Evolutionary conservation across 92 coral and sea anemone species (phyloP), one percentile per base, ranked within the genome.

Genomic region (Porites evermanni): DNA sequence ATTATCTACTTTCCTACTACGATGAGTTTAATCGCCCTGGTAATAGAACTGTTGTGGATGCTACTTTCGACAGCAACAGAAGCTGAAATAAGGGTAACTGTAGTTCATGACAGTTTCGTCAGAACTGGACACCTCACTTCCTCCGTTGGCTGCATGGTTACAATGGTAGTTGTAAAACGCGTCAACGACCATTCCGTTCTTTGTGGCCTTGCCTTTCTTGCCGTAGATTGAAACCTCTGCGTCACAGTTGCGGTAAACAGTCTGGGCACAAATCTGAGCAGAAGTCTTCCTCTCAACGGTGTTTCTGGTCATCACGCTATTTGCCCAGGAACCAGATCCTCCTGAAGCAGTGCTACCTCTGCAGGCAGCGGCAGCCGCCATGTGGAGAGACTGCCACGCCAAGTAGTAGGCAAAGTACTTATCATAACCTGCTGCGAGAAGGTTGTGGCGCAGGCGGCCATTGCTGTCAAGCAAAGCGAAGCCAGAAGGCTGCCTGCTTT

Each of bases 281-380:
- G 83, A 84, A 13, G 44, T 75, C 47, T 65, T 11, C 23, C 2
- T 47, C 2, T 60, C 64, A 23, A 66, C 72, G 0, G 23, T 2
- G 64, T 84, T 64, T 14, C 83, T 67, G 12, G 64, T 26, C 19
- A 68, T 50, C 13, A 84, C 88, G n/a, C n/a, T n/a, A n/a, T 83
- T 83, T 1, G 1, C 0, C 0, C 87, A 71, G 53, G 24, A 60
- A 1, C 87, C 87, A 73, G n/a, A 4, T n/a, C 87, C 92, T 16
- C 89, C 92, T 19, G 54, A 12, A 16, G 77, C 7, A 1, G 92
- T 89, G 72, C 92, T 89, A 19, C 92, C 92, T 54, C 92, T 79
- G 81, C 92, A 89, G 44, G 85, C 89, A 44, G 85, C 92, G 16
- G 91, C 84, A 21, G 88, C 91, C 19, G 91, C 91, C 88, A 83